Base-by-base conservation (phyloP, 2,113 vertebrate genomes). In the Dicerorhinus sumatrensis region DNA sequence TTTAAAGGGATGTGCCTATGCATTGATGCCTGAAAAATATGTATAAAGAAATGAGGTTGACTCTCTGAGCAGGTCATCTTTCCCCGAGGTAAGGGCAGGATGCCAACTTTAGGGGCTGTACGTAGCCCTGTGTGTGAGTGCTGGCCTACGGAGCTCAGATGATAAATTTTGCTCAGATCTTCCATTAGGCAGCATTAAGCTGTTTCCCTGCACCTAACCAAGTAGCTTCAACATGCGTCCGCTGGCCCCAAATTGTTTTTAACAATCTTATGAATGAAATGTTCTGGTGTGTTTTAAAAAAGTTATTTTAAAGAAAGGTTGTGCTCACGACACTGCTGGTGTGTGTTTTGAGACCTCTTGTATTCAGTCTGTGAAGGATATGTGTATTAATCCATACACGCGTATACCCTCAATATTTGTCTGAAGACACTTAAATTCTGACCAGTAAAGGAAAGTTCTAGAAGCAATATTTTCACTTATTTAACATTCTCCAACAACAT, bases 391-490 rank as follows among this genome's bases (percentile, higher is more conserved):
- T 98, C 99, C 98, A 98, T 98, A 98, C 98, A 97, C 98, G 86
- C 96, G 87, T 98, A 97, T 97, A 98, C 98, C 97, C 98, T 98
- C 98, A 92, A 97, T 98, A 98, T 99, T 98, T 99, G 97, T 98
- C 95, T 97, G 98, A 98, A 98, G 97, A 98, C 97, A 98, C 96
- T 94, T 92, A 97, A 98, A 97, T 98, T 91, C 96, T 97, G 95
- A 98, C 98, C 98, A 98, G 96, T 96, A 97, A 98, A 98, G 70
- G n/a, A 98, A 98, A 99, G 98, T 99, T 98, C 97, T 98, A 98
- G 98, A 99, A 99, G 98, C 99, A 99, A 98, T 99, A 99, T 99
- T 99, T 99, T 99, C 98, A 98, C 99, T 99, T 98, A 98, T 89
- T 97, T 99, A 98, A 98, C 98, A 98, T 99, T 99, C 98, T 99